These are phyloP conservation scores for Macrotis lagotis DNA, from an alignment of 2,113 vertebrate genomes.

Conservation along the genomic window DNA sequence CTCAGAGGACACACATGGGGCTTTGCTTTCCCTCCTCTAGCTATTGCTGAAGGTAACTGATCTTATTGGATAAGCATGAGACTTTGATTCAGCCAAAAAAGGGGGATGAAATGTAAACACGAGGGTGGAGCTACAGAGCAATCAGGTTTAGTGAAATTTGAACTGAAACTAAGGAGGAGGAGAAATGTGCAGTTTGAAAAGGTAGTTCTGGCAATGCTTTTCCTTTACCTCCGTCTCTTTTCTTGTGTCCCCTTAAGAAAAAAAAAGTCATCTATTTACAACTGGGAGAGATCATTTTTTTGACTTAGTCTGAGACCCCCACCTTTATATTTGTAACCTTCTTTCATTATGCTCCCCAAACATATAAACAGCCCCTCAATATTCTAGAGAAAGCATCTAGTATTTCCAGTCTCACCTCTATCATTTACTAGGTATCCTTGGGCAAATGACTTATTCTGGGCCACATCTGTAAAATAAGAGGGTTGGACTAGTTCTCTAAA, in stretches of 20 bases:
- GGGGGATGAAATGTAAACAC: constrained; percentile 90
- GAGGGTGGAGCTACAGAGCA: constrained; percentile 80
- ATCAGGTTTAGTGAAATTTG: constrained; percentile 84
- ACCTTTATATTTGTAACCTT: background rate
- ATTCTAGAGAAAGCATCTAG: background rate
- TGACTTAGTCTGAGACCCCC: background rate
- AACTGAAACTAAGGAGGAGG: constrained; percentile 77
- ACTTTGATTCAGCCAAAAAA: constrained; percentile 85
- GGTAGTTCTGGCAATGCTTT: constrained; percentile 33
- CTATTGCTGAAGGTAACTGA: constrained; percentile 77
- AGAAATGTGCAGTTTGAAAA: constrained; percentile 42
- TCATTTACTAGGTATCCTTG: background rate
- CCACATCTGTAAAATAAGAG: background rate
- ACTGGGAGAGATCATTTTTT: accelerated
- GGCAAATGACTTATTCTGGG: background rate
- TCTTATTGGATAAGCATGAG: constrained; percentile 78
- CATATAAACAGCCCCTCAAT: background rate
- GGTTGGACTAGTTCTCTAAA: background rate
- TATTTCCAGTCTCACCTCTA: background rate
- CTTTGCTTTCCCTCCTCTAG: background rate
- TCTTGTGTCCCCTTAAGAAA: background rate
- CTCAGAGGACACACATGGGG: background rate
- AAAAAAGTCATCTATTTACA: background rate
- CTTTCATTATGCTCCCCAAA: background rate
- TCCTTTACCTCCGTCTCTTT: constrained; percentile 22